phyloP scores from a whole-genome alignment of 2,113 vertebrate species.

The Nanger granti region DNA sequence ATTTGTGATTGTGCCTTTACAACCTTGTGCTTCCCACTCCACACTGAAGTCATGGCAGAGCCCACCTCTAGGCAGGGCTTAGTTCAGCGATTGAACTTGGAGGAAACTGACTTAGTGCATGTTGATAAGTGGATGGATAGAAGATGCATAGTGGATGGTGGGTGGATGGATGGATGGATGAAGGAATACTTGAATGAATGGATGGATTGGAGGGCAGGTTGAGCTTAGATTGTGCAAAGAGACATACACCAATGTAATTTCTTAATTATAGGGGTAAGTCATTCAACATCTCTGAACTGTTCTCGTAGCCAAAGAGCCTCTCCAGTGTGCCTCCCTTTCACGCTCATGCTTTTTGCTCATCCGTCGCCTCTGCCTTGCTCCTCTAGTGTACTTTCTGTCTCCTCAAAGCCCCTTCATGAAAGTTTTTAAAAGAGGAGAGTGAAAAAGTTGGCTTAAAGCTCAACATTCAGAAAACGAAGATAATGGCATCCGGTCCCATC shows the following conservation, averaged over 20 bases:
- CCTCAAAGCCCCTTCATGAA: background rate
- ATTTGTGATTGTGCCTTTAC: background rate
- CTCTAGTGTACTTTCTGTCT: too few relatives aligned
- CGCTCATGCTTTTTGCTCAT: background rate
- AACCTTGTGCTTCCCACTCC: background rate
- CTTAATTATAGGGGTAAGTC: background rate
- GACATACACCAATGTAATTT: background rate
- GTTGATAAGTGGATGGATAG: background rate
- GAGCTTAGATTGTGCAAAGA: background rate
- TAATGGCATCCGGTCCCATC: too few relatives aligned
- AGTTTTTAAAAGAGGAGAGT: too few relatives aligned
- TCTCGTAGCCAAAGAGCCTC: background rate
- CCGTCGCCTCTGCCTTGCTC: background rate
- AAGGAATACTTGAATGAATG: background rate
- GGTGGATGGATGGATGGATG: background rate
- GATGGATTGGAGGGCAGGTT: background rate
- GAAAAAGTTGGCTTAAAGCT: too few relatives aligned
- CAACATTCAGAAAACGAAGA: too few relatives aligned
- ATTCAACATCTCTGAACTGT: background rate
- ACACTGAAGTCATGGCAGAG: background rate
- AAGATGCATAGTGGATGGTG: background rate
- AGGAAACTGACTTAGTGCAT: background rate
- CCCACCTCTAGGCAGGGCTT: background rate
- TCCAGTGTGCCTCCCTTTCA: rapidly evolving
- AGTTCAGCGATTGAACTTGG: background rate